Evolutionary conservation across 1,140 invertebrate genomes (phyloP).

Genomic region (Rhopalosiphum maidis): DNA sequence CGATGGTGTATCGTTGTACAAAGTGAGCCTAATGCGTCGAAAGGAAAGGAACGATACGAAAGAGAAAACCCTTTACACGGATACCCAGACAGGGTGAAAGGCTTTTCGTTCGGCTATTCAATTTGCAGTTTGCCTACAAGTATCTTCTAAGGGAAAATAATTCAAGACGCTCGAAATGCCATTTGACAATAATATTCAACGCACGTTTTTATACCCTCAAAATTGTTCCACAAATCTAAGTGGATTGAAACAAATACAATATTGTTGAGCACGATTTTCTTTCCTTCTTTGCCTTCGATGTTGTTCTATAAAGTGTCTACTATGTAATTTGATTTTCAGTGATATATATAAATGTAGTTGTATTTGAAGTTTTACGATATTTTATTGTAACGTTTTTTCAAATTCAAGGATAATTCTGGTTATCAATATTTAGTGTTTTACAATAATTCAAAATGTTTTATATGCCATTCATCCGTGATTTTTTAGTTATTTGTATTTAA

Average conservation of each 20-base stretch:
- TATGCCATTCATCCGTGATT: not conserved
- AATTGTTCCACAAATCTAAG: constrained; percentile 33
- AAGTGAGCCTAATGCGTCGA: constrained; percentile 52
- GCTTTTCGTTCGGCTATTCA: constrained; percentile 49
- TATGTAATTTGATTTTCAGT: constrained; percentile 1
- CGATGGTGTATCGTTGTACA: constrained; percentile 54
- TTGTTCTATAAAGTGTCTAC: not conserved
- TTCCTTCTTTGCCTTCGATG: not conserved
- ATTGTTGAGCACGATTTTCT: constrained; percentile 17
- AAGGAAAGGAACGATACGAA: constrained; percentile 52
- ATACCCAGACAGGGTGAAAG: constrained; percentile 51
- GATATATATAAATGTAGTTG: not conserved
- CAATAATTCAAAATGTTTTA: not conserved
- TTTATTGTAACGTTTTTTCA: not conserved
- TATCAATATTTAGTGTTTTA: not conserved
- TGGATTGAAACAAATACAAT: constrained; percentile 35
- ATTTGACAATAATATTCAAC: constrained; percentile 29
- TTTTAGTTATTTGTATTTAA: not conserved
- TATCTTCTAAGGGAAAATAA: constrained; percentile 42
- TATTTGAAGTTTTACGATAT: constrained; percentile 3
- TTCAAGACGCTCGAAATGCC: not conserved
- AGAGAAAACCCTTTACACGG: constrained; percentile 56
- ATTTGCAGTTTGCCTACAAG: constrained; percentile 35
- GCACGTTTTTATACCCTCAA: constrained; percentile 37
- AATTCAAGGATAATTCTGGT: constrained; percentile 28